A percentile compares a stretch with the other conserved stretches of the same genome.
These are phyloP conservation scores for Apamea epomidion DNA, from an alignment of 2,888 invertebrate species.

Conservation along the genomic window DNA sequence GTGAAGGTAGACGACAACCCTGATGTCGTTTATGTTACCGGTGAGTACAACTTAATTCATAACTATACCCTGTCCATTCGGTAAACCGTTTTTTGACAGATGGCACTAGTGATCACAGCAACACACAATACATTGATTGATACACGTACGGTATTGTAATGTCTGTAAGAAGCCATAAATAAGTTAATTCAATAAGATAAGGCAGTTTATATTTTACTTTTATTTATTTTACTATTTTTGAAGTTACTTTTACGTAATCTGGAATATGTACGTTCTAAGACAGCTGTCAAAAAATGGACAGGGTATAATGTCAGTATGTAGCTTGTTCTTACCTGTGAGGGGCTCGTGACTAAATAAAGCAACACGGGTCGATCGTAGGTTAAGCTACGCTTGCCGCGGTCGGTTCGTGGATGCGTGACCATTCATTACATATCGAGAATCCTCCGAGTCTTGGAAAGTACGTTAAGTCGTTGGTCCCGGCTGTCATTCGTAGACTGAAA, in stretches of 20 bases:
- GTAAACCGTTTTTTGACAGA: no score
- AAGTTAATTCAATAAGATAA: no score
- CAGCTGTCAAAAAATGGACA: no score
- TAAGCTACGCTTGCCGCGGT: background rate
- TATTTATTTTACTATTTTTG: no score
- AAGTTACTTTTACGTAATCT: no score
- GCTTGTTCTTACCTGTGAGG: background rate
- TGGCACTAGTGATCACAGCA: no score
- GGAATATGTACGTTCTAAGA: no score
- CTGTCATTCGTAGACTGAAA: background rate
- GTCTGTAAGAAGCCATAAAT: no score
- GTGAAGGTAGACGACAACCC: constrained; percentile 74
- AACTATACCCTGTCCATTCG: no score
- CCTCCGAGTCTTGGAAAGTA: background rate
- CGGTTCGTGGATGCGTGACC: background rate
- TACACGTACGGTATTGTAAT: no score
- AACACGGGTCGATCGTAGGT: background rate
- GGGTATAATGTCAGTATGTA: background rate
- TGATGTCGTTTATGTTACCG: constrained; percentile 78
- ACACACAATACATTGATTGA: no score
- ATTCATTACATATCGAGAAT: background rate
- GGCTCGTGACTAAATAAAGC: background rate
- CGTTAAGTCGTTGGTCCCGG: background rate
- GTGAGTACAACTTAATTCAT: constrained; percentile 63
- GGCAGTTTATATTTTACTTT: no score